A percentile compares a stretch with the other conserved stretches of the same genome.
Evolutionary conservation across 2,888 invertebrate genomes (phyloP).

Genomic region (Cabera pusaria): DNA sequence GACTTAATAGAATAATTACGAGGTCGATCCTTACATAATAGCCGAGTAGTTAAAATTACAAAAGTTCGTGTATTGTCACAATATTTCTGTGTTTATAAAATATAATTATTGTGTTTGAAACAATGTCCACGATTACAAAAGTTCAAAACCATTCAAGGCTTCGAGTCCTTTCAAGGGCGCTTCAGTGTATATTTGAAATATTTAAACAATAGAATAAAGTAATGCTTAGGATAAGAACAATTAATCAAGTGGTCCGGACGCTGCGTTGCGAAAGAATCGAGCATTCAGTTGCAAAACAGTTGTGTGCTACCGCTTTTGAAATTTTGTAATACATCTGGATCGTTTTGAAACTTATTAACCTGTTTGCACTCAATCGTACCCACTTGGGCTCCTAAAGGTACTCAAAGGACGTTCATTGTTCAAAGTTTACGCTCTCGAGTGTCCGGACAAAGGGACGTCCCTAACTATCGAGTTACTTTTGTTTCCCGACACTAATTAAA

Average conservation of each 20-base stretch:
- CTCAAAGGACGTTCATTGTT: constrained; percentile 72
- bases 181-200: constrained; percentile 21
- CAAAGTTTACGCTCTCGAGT: constrained; percentile 49
- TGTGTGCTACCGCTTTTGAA: constrained; percentile 75
- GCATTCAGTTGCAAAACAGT: constrained; percentile 74
- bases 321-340: constrained; percentile 80
- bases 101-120: constrained; percentile 1
- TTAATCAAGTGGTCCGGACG: constrained; percentile 80
- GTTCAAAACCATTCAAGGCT: constrained; percentile 36
- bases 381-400: constrained; percentile 57
- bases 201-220: constrained; percentile 68
- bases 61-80: constrained; percentile 44
- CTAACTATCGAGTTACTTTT: constrained; percentile 77
- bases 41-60: constrained; percentile 54
- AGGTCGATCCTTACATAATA: constrained; percentile 65
- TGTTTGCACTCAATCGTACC: constrained; percentile 71
- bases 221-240: constrained; percentile 66
- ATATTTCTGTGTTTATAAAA: constrained; percentile 2
- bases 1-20: constrained; percentile 46
- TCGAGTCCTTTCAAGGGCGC: constrained; percentile 30
- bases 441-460: constrained; percentile 63
- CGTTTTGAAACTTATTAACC: constrained; percentile 82
- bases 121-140: constrained; percentile 24
- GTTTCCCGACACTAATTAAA: constrained; percentile 74
- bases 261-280: constrained; percentile 75